Percentiles rank a stretch among this genome's conserved stretches.
phyloP scores from a whole-genome alignment of 2,113 vertebrate species.

The Oriolus oriolus region DNA sequence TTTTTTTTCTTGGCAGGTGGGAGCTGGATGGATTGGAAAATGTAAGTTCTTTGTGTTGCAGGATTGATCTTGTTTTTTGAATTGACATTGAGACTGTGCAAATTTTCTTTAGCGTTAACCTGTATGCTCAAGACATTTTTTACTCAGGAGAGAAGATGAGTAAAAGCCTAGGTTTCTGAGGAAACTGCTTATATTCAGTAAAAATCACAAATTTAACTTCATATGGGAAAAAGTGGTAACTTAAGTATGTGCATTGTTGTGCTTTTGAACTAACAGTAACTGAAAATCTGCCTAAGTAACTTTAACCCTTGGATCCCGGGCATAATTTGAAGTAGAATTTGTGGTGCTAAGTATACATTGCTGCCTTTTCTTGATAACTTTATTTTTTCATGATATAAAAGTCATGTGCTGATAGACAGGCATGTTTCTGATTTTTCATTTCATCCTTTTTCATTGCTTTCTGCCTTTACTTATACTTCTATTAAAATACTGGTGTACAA shows the following conservation, averaged over 20 bases:
- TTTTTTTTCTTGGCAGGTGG: conserved; percentile 76
- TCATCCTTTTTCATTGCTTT: background rate
- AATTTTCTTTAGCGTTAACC: background rate
- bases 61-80: background rate
- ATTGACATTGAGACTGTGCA: background rate
- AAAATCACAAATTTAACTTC: background rate
- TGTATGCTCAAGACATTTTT: background rate
- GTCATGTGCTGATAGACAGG: background rate
- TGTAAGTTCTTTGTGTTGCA: conserved; percentile 76
- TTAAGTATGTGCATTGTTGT: background rate
- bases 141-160: background rate
- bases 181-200: background rate
- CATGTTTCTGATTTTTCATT: background rate
- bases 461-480: background rate
- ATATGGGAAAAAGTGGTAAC: background rate
- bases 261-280: background rate
- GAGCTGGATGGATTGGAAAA: conserved; percentile 96
- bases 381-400: background rate
- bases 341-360: background rate
- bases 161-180: background rate
- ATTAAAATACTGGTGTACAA: background rate
- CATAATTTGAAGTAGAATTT: background rate
- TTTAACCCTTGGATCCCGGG: background rate
- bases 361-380: background rate
- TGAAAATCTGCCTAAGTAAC: background rate